Evolutionary conservation across 1,140 invertebrate species (phyloP).

Genomic region (Spodoptera frugiperda): DNA sequence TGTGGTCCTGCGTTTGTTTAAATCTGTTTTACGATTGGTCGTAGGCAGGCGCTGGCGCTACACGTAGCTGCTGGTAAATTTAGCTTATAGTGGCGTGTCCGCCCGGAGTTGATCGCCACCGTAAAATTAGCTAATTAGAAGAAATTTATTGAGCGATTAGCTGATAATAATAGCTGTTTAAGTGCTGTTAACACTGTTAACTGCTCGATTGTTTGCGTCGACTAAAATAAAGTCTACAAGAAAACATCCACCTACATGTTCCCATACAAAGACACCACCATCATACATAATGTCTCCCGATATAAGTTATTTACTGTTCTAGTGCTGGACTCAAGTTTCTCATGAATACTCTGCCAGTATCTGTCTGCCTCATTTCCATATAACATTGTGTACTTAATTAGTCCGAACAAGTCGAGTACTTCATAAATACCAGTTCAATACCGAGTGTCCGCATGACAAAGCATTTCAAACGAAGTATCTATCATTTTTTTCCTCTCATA

Average conservation of each 20-base stretch:
- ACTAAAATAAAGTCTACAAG: not conserved
- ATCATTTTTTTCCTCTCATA: slow-evolving; percentile 40
- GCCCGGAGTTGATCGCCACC: slow-evolving; percentile 23
- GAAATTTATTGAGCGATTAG: slow-evolving; percentile 37
- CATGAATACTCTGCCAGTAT: not conserved
- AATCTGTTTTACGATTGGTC: slow-evolving; percentile 50
- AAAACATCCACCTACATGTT: not conserved
- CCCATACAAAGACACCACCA: no score
- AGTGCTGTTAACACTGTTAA: slow-evolving; percentile 28
- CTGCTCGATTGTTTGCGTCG: not conserved
- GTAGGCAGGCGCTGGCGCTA: slow-evolving; percentile 35
- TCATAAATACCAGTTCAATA: slow-evolving; percentile 23
- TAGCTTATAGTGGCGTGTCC: slow-evolving; percentile 30
- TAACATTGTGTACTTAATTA: slow-evolving; percentile 13
- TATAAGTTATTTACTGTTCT: not conserved
- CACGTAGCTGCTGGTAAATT: slow-evolving; percentile 36
- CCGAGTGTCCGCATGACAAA: slow-evolving; percentile 34
- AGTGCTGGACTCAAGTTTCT: slow-evolving; percentile 7
- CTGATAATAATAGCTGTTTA: slow-evolving; percentile 18
- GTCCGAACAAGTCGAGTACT: not conserved
- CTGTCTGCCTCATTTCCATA: slow-evolving; percentile 7
- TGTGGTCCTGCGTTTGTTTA: slow-evolving; percentile 58
- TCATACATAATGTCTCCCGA: no score
- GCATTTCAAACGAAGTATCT: slow-evolving; percentile 17
- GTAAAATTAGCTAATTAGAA: slow-evolving; percentile 46